phyloP scores from a whole-genome alignment of 2,888 invertebrate genomes.

The Eretmocerus hayati region DNA sequence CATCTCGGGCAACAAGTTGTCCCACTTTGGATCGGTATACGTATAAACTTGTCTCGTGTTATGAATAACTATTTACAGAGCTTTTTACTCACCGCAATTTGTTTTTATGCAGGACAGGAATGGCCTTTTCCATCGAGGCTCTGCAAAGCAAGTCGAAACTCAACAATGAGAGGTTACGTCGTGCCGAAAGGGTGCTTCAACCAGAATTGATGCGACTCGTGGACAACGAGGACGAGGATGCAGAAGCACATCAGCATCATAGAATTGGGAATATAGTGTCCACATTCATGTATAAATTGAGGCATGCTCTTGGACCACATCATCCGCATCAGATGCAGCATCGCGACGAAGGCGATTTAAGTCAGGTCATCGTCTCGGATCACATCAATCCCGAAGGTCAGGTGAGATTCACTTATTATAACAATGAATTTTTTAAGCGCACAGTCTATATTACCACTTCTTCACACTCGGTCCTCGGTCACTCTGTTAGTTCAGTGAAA shows the following conservation, averaged over 20 bases:
- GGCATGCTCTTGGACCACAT: too few species aligned
- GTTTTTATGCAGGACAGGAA: too few species aligned
- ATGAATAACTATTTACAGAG: too few species aligned
- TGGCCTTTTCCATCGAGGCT: conserved; percentile 14
- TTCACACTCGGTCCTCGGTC: too few species aligned
- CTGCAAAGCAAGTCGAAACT: conserved; percentile 12
- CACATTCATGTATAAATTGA: neutral
- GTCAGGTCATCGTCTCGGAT: neutral
- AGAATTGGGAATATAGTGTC: neutral
- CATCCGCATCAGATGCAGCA: neutral
- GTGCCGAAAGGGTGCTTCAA: neutral
- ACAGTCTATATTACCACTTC: too few species aligned
- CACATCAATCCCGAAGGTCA: neutral
- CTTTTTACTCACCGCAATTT: too few species aligned
- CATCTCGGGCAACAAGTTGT: too few species aligned
- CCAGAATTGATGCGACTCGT: conserved; percentile 3
- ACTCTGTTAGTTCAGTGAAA: too few species aligned
- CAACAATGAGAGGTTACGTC: neutral
- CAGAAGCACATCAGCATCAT: neutral
- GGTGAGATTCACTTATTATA: too few species aligned
- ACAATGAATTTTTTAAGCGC: too few species aligned
- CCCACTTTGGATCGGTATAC: too few species aligned
- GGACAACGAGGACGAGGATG: neutral
- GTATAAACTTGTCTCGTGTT: too few species aligned
- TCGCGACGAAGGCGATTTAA: neutral